A percentile compares a stretch with the other conserved stretches of the same genome.
These are phyloP conservation scores for Goniozus legneri DNA, from an alignment of 1,140 invertebrate species.

Conservation along the genomic window DNA sequence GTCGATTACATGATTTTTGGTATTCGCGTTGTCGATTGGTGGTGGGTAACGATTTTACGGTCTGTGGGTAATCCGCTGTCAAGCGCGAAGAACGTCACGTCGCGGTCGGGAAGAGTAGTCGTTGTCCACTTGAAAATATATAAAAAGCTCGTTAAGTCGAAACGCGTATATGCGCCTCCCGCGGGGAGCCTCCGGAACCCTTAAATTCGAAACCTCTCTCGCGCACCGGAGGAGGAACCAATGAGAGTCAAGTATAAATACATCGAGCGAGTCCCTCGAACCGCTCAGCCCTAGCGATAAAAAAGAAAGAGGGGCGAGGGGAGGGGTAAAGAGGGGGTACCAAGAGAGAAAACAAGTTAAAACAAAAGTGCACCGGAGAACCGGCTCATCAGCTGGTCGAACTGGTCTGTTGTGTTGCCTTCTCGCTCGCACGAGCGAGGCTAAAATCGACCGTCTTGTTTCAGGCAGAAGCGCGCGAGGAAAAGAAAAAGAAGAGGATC, in stretches of 20 bases:
- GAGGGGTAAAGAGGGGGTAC: slow-evolving; percentile 7
- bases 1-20: too few species aligned
- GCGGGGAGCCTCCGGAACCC: slow-evolving; percentile 16
- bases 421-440: slow-evolving; percentile 22
- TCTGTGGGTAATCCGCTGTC: too few species aligned
- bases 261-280: slow-evolving; percentile 22
- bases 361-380: slow-evolving; percentile 49
- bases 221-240: slow-evolving; percentile 21
- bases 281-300: slow-evolving; percentile 29
- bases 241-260: slow-evolving; percentile 46
- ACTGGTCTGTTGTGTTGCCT: slow-evolving; percentile 44
- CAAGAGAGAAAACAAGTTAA: slow-evolving; percentile 28
- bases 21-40: too few species aligned
- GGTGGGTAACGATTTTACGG: too few species aligned
- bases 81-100: too few species aligned
- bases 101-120: slow-evolving; percentile 1
- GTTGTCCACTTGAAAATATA: slow-evolving; percentile 16
- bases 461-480: too few species aligned
- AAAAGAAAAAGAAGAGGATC: too few species aligned
- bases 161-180: slow-evolving; percentile 23
- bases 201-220: slow-evolving; percentile 23
- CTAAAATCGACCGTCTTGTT: too few species aligned
- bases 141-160: slow-evolving; percentile 31
- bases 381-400: slow-evolving; percentile 51
- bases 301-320: slow-evolving; percentile 16